These are phyloP conservation scores for Sinodicranocentrus sp. DNA, from an alignment of 2,888 invertebrate genomes.

Conservation along the genomic window DNA sequence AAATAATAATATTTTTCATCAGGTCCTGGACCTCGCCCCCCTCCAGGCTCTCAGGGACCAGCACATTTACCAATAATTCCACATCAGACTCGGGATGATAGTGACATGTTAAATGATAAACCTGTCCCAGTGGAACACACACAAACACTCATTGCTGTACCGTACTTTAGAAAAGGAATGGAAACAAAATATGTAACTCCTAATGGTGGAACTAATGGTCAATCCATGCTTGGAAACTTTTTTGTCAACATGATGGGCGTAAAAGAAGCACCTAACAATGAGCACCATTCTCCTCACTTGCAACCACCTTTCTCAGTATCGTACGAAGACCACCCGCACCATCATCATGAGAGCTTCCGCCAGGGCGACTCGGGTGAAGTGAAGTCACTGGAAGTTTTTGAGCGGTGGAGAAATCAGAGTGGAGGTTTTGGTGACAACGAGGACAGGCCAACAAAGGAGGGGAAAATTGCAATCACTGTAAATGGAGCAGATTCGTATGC, in stretches of 20 bases:
- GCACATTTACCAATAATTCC: constrained; percentile 10
- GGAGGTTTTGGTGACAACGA: background rate
- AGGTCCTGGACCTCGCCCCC: constrained; percentile 12
- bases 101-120: background rate
- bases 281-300: constrained; percentile 6
- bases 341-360: too few relatives aligned
- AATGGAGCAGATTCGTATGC: background rate
- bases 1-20: too few relatives aligned
- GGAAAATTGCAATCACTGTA: constrained; percentile 6
- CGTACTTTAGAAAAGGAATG: constrained; percentile 37
- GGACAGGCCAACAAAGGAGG: constrained; percentile 18
- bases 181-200: constrained; percentile 33
- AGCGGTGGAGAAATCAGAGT: constrained; percentile 4
- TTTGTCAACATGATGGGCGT: constrained; percentile 47
- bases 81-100: constrained; percentile 17
- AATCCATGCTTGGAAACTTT: background rate
- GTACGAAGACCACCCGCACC: too few relatives aligned
- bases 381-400: background rate
- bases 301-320: background rate
- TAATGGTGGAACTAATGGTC: background rate
- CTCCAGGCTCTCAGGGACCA: constrained; percentile 24
- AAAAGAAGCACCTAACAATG: constrained; percentile 14
- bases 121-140: background rate
- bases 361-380: constrained; percentile 4
- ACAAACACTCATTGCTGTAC: constrained; percentile 41